phyloP scores from a whole-genome alignment of 2,113 vertebrate species.

The Cynoglossus semilaevis region DNA sequence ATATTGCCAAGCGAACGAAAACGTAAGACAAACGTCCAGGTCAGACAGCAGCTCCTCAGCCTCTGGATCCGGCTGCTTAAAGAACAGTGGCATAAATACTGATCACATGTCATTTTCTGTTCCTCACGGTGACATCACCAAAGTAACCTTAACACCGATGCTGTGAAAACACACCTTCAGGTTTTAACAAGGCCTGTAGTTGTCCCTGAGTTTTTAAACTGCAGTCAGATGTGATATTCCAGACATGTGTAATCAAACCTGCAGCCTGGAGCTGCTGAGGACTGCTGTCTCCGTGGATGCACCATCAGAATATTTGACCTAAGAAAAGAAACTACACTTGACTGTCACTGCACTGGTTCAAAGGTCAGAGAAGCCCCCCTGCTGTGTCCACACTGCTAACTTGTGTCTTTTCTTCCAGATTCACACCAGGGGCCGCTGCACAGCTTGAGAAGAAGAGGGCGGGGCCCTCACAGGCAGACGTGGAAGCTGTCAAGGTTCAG shows the following conservation, averaged over 20 bases:
- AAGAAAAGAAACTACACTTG: constrained; percentile 95
- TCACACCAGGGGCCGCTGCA: constrained; percentile 88
- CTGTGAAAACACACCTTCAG: too few species aligned
- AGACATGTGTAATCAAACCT: background rate
- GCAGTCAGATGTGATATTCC: too few species aligned
- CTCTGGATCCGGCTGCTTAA: constrained; percentile 66
- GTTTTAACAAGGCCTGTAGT: too few species aligned
- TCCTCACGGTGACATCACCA: too few species aligned
- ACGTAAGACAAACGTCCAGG: constrained; percentile 89
- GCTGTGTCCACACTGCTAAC: constrained; percentile 14
- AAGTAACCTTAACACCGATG: too few species aligned
- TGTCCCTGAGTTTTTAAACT: too few species aligned
- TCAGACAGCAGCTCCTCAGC: constrained; percentile 81
- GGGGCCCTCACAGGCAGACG: constrained; percentile 88
- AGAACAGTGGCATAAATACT: background rate
- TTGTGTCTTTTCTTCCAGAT: constrained; percentile 73
- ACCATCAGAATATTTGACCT: constrained; percentile 92
- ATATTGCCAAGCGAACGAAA: constrained; percentile 98
- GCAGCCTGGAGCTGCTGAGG: constrained; percentile 73
- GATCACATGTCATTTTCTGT: too few species aligned
- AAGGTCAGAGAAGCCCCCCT: constrained; percentile 77
- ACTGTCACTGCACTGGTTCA: constrained; percentile 76
- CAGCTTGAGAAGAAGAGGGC: constrained; percentile 88
- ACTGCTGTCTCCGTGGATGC: constrained; percentile 72
- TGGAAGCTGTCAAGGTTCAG: constrained; percentile 94